These are phyloP conservation scores for Brachionus paranguensis DNA, from an alignment of 1,140 invertebrate genomes.

Conservation along the genomic window DNA sequence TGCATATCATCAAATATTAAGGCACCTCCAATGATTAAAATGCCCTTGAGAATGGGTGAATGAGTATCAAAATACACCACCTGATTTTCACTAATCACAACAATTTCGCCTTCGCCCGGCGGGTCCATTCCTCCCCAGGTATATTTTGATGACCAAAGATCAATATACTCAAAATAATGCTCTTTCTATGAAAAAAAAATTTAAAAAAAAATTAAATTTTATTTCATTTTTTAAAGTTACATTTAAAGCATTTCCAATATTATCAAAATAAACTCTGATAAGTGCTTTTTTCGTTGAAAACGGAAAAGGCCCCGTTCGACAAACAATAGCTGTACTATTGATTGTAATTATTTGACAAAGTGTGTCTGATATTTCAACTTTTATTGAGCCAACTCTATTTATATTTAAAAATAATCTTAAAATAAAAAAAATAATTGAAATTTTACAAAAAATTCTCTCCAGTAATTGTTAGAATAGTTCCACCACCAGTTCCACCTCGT, in stretches of 20 bases:
- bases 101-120: conserved; percentile 48
- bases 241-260: neutral
- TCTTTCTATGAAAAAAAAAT: neutral
- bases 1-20: conserved; percentile 42
- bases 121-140: conserved; percentile 44
- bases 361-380: conserved; percentile 19
- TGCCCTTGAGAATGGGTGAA: conserved; percentile 45
- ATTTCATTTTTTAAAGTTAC: neutral
- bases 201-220: neutral
- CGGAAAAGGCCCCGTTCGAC: neutral
- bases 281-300: neutral
- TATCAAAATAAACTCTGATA: neutral
- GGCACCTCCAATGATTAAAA: conserved; percentile 41
- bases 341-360: neutral
- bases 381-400: neutral
- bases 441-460: conserved; percentile 43
- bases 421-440: conserved; percentile 15
- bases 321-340: neutral
- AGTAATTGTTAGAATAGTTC: conserved; percentile 42
- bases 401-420: neutral
- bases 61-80: conserved; percentile 47
- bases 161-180: conserved; percentile 43
- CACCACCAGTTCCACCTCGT: conserved; percentile 44
- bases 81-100: conserved; percentile 47
- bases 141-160: conserved; percentile 45